Evolutionary conservation across 1,140 invertebrate genomes (phyloP).

Genomic region (Eupristina koningsbergeri): DNA sequence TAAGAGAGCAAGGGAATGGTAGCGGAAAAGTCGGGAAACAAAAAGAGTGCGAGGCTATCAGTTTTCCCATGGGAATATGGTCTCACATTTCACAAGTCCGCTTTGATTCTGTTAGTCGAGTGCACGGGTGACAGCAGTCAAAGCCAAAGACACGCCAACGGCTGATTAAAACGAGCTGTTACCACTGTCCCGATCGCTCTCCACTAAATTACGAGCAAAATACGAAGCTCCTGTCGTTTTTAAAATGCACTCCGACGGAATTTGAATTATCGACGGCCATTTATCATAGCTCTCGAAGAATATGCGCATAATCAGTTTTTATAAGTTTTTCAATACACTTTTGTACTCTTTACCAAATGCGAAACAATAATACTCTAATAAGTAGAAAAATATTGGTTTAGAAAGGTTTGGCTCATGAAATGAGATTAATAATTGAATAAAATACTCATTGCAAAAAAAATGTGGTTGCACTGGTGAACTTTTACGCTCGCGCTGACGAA

Average conservation of each 20-base stretch:
- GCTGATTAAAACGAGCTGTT: conserved; percentile 52
- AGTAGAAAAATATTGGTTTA: too few species aligned
- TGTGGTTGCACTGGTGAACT: neutral
- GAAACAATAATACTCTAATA: too few species aligned
- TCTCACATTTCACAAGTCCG: neutral
- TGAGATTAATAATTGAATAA: neutral
- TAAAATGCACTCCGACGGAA: too few species aligned
- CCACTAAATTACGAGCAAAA: too few species aligned
- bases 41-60: neutral
- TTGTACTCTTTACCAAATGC: too few species aligned
- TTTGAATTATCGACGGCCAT: too few species aligned
- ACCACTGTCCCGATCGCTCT: conserved; percentile 34
- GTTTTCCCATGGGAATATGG: neutral
- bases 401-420: too few species aligned
- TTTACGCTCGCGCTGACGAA: neutral
- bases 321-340: too few species aligned
- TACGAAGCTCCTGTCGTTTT: too few species aligned
- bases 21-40: too few species aligned
- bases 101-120: neutral
- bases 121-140: neutral
- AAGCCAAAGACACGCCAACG: neutral
- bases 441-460: neutral
- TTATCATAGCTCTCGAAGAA: too few species aligned
- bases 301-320: too few species aligned
- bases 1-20: neutral